phyloP scores from a whole-genome alignment of 2,113 vertebrate genomes.

The Gnathonemus longibarbis region DNA sequence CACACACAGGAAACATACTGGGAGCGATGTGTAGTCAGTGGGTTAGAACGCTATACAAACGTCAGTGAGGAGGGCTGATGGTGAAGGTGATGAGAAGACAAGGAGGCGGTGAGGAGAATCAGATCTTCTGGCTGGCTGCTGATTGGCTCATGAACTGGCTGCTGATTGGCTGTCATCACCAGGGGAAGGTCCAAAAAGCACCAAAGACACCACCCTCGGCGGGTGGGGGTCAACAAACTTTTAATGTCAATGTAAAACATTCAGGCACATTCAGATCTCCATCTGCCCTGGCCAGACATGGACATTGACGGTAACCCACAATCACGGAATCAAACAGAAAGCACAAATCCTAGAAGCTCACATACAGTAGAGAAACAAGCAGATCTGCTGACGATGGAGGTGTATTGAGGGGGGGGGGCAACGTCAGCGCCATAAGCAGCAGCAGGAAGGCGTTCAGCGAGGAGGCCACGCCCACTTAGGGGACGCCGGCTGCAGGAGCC shows the following conservation, averaged over 20 bases:
- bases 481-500: no score
- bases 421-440: neutral
- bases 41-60: neutral
- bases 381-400: constrained; percentile 16
- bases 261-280: neutral
- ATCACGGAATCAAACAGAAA: neutral
- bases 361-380: constrained; percentile 9
- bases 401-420: neutral
- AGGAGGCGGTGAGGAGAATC: neutral
- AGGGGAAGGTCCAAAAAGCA: neutral
- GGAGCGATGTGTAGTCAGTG: neutral
- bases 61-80: neutral
- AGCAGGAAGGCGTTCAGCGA: neutral
- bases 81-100: neutral
- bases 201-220: neutral
- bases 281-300: neutral
- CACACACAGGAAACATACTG: neutral
- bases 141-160: no score
- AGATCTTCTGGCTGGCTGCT: no score
- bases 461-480: no score
- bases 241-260: neutral
- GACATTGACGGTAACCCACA: neutral
- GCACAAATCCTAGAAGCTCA: constrained; percentile 21
- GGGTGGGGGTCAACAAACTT: neutral
- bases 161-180: no score